These are phyloP conservation scores for Agriopis aurantiaria DNA, from an alignment of 2,888 invertebrate genomes.

Conservation along the genomic window DNA sequence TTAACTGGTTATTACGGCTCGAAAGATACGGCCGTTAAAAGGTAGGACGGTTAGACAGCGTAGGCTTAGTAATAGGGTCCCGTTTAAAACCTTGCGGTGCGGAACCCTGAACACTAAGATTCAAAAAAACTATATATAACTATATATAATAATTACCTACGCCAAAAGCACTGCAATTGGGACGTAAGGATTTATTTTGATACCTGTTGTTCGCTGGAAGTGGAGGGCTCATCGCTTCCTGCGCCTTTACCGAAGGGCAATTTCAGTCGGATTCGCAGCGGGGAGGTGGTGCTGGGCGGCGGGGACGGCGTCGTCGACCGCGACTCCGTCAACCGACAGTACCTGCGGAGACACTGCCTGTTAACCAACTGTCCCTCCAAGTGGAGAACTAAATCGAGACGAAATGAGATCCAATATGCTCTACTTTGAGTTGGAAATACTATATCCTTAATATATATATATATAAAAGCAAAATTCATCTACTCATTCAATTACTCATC, in stretches of 20 bases:
- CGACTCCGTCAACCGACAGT: slow-evolving; percentile 91
- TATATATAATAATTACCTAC: neutral
- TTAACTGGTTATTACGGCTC: no score
- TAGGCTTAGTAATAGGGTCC: no score
- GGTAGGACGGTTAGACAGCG: no score
- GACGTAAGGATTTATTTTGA: neutral
- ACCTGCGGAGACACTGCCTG: slow-evolving; percentile 68
- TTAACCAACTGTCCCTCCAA: neutral
- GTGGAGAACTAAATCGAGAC: neutral
- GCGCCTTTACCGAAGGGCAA: slow-evolving; percentile 61
- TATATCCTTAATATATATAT: no score
- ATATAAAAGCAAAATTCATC: no score
- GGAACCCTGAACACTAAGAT: no score
- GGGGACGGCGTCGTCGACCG: slow-evolving; percentile 92
- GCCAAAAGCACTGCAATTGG: neutral
- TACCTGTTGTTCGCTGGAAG: slow-evolving; percentile 61
- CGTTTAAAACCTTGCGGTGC: no score
- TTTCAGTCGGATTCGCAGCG: slow-evolving; percentile 71
- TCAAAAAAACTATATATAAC: no score
- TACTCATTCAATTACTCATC: no score
- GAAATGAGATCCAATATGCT: no score
- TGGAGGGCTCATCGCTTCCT: slow-evolving; percentile 61
- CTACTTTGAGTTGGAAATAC: no score
- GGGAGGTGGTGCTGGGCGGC: slow-evolving; percentile 83
- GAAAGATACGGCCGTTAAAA: no score